phyloP scores from a whole-genome alignment of 2,113 vertebrate species.

The Petromus typicus region DNA sequence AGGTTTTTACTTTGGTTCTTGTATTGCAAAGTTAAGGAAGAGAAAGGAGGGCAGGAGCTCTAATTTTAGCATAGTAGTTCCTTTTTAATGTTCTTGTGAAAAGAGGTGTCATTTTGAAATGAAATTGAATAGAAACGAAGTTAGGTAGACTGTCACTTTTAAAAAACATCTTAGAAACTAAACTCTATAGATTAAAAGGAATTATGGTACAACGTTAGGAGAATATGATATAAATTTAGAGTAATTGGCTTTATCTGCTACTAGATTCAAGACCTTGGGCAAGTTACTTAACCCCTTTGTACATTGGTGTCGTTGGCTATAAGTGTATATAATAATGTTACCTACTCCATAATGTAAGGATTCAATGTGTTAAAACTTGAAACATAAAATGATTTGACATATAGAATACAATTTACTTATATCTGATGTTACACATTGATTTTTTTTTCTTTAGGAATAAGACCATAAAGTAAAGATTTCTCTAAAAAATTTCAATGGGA shows the following conservation, averaged over 20 bases:
- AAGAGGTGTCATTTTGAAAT: neutral
- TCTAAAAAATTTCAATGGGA: neutral
- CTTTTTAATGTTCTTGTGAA: neutral
- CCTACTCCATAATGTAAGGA: neutral
- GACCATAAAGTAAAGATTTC: neutral
- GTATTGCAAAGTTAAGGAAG: neutral
- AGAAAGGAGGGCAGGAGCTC: neutral
- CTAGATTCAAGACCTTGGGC: neutral
- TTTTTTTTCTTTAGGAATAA: neutral
- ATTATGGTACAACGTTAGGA: neutral
- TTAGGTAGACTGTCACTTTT: neutral
- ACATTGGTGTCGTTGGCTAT: neutral
- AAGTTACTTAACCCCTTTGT: neutral
- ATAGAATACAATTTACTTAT: neutral
- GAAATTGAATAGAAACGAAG: neutral
- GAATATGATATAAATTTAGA: neutral
- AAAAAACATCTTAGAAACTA: neutral
- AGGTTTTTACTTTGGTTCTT: neutral
- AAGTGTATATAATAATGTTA: constrained; percentile 14
- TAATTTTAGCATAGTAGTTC: neutral
- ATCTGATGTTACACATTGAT: neutral
- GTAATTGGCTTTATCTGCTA: neutral
- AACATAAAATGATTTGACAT: neutral
- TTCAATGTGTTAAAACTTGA: neutral
- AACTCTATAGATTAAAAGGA: neutral